A percentile compares a stretch with the other conserved stretches of the same genome.
These are phyloP conservation scores for Thryonomys swinderianus DNA, from an alignment of 2,113 vertebrate species.

Conservation along the genomic window DNA sequence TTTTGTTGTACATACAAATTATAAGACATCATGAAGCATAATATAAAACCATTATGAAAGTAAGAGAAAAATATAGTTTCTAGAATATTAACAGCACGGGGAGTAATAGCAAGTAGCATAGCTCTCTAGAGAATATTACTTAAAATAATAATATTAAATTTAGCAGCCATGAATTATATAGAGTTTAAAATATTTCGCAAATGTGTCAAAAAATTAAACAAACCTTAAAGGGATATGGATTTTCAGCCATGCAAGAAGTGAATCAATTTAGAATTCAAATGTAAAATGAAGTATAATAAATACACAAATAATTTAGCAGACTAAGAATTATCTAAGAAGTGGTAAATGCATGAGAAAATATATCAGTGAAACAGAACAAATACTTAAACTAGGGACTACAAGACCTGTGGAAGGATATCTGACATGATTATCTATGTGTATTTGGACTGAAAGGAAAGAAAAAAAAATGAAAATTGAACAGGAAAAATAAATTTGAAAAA, in stretches of 20 bases:
- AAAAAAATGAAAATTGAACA: background rate
- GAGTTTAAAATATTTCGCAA: background rate
- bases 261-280: background rate
- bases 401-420: background rate
- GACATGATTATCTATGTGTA: background rate
- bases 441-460: background rate
- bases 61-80: background rate
- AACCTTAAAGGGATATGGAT: background rate
- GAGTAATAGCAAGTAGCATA: background rate
- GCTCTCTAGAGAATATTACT: background rate
- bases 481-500: background rate
- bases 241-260: background rate
- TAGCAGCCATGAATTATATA: background rate
- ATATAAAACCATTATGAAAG: background rate
- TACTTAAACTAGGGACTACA: background rate
- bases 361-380: background rate
- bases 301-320: background rate
- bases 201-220: background rate
- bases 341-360: too few species aligned
- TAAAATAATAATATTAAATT: background rate
- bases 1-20: background rate
- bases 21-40: background rate
- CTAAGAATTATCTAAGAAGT: background rate
- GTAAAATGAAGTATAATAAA: background rate
- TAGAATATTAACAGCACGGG: background rate